Evolutionary conservation across 2,797 vertebrate genomes (phyloP), one percentile per base, ranked within the genome.

Genomic region (Coregonus ussuriensis): DNA sequence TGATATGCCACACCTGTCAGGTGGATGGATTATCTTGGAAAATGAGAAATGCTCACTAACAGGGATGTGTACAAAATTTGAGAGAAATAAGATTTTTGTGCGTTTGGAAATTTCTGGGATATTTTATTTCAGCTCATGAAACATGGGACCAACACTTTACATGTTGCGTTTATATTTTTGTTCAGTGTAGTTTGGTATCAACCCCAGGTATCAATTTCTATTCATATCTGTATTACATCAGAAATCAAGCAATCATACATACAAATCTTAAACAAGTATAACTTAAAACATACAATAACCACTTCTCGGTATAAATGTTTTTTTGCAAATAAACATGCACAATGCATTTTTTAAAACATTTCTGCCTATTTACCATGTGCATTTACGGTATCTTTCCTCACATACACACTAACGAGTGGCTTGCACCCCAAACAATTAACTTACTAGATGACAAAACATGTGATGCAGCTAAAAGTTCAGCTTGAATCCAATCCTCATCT

Each of bases 231-330:
- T 31, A 33, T 67, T 63, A 13, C 25, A 66, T 66, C 41, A 71
- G 21, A 18, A 29, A 52, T 72, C 4, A 18, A 56, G 25, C 25
- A 16, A 25, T 52, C 51, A 33, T 6, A 59, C 6, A 35, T 9
- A 59, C 6, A 16, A 54, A 6, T 6, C 47, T 7, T 29, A 53
- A 69, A 54, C 31, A 54, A 9, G 71, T 35, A 72, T 16, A 33
- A 72, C 52, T 53, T 56, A 33, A 6, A 56, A 72, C 70, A 53
- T 25, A 72, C 51, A 72, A 33, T 53, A 6, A 56, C 25, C 71
- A 72, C 31, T 16, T 72, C 52, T 72, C 53, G 6, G 31, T 31
- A 16, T 11, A 72, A 29, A 54, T 53, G 14, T 14, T 53, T 0
- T 72, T 29, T 53, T 72, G 51, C 4, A 52, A 53, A 52, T 71